Evolutionary conservation across 2,888 invertebrate genomes (phyloP), one percentile per base, ranked within the genome.

Genomic region (Drymonia ruficornis): DNA sequence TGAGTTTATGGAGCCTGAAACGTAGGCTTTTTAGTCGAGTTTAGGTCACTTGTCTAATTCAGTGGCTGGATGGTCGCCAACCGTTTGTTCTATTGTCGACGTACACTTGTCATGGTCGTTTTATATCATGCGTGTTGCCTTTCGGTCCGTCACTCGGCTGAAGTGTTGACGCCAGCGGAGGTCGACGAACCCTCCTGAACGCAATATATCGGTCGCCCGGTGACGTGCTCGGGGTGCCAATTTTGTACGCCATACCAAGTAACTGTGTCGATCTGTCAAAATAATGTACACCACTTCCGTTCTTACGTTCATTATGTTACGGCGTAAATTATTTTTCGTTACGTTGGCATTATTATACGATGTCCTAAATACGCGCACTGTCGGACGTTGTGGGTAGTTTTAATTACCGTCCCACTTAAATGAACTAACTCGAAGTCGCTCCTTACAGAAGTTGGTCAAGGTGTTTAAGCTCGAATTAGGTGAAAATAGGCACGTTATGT

Each of bases 81-180:
- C 77, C 83, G 82, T 86, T 88, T 82, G 86, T 86, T 86, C 89
- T 89, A 89, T 91, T 89, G 89, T 90, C 76, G 86, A 75, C 60
- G 73, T 70, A 53, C 65, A 58, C 72, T 71, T 73, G 79, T 78
- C 78, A 74, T 81, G 76, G 77, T 83, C 76, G 81, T 86, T 84
- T 87, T 85, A 75, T 83, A 80, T 76, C 81, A 78, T 80, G 80
- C 77, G 76, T 81, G 76, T 65, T 72, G 77, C 73, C 78, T 72
- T 71, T 67, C 60, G 65, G 67, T 53, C 68, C 65, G 67, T 70
- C 70, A 72, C 69, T 59, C 59, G 65, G 58, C 70, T 73, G 70
- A 72, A 76, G 74, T 75, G 71, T 73, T 72, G 74, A 69, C 69
- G 70, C 64, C 64, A 55, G 50, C 74, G 65, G 84, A 85, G 85